These are phyloP conservation scores for Choreutis nemorana DNA, from an alignment of 2,888 invertebrate genomes.

Conservation along the genomic window DNA sequence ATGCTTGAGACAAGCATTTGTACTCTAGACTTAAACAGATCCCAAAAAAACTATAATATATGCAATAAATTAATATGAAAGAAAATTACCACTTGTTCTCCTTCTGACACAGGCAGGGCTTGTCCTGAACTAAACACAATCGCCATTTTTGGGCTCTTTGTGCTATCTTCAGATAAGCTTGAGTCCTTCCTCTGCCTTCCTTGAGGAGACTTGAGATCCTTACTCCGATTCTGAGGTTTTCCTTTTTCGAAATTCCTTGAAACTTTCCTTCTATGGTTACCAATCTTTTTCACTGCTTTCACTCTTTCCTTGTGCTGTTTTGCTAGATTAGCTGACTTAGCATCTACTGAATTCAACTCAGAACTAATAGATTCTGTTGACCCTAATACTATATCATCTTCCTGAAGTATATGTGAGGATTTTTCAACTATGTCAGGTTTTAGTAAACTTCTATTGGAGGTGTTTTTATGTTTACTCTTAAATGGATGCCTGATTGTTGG, in stretches of 20 bases:
- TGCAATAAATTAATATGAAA: not conserved
- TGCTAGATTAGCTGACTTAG: slow-evolving; percentile 25
- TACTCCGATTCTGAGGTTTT: slow-evolving; percentile 26
- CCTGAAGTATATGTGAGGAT: slow-evolving; percentile 39
- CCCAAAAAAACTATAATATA: no score
- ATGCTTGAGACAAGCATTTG: no score
- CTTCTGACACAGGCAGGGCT: slow-evolving; percentile 64
- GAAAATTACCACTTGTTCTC: slow-evolving; percentile 64
- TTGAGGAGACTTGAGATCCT: slow-evolving; percentile 37
- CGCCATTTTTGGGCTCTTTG: slow-evolving; percentile 51
- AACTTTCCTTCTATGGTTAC: slow-evolving; percentile 51
- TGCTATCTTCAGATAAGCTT: slow-evolving; percentile 37
- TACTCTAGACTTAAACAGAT: no score
- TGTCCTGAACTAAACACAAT: slow-evolving; percentile 61
- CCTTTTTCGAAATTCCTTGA: slow-evolving; percentile 32
- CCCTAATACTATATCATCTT: slow-evolving; percentile 42
- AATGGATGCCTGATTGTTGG: slow-evolving; percentile 44
- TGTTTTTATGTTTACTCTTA: slow-evolving; percentile 27
- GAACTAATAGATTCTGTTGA: slow-evolving; percentile 42
- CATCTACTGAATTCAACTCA: slow-evolving; percentile 29
- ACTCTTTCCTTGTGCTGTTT: slow-evolving; percentile 27
- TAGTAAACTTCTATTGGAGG: slow-evolving; percentile 20
- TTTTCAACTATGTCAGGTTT: slow-evolving; percentile 24
- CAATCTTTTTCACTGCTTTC: slow-evolving; percentile 37
- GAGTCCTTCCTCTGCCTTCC: slow-evolving; percentile 39